Evolutionary conservation across 2,113 vertebrate genomes (phyloP).

Genomic region (Cervus canadensis): DNA sequence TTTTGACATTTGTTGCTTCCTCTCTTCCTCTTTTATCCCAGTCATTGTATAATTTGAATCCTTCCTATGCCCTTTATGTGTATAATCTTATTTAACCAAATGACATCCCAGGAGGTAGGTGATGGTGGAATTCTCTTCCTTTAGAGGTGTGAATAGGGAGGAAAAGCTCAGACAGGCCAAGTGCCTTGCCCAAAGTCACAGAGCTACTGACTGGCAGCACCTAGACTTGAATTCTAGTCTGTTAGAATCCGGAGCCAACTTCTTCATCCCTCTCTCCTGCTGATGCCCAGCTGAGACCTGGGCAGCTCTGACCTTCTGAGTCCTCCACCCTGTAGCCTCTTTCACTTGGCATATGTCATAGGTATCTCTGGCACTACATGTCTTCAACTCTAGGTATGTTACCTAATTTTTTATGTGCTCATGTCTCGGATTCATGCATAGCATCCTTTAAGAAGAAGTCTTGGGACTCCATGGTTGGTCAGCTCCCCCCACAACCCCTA

Average conservation of each 20-base stretch:
- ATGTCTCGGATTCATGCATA: neutral
- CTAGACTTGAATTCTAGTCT: neutral
- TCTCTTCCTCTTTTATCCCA: neutral
- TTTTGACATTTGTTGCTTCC: neutral
- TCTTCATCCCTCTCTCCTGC: neutral
- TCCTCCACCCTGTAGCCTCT: neutral
- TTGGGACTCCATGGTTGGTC: neutral
- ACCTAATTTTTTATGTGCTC: neutral
- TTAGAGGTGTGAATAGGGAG: neutral
- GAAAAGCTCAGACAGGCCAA: neutral
- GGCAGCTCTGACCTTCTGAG: neutral
- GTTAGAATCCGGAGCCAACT: neutral
- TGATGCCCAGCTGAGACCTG: neutral
- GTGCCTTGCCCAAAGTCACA: neutral
- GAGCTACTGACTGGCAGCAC: neutral
- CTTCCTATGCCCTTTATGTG: neutral
- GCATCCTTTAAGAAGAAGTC: neutral
- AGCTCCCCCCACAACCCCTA: neutral
- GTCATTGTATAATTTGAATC: neutral
- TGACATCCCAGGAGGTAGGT: neutral
- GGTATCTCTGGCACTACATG: neutral
- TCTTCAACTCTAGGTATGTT: neutral
- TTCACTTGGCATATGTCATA: neutral
- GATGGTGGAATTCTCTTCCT: neutral
- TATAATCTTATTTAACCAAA: neutral